Evolutionary conservation across 2,888 invertebrate species (phyloP).

Genomic region (Patella ulyssiponensis): DNA sequence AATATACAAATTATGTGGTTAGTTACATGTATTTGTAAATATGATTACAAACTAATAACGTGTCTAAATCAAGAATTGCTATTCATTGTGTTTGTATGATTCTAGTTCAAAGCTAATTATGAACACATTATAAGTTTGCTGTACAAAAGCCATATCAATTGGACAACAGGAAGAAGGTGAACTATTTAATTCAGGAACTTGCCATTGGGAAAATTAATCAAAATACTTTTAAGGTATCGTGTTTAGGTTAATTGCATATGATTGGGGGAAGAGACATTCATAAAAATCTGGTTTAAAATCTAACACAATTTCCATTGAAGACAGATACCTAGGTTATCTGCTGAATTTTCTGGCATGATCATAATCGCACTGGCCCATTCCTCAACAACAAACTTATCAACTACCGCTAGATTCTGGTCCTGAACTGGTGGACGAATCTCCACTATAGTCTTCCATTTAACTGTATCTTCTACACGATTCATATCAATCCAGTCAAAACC

Average conservation of each 20-base stretch:
- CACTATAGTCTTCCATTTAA: conserved; percentile 56
- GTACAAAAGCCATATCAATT: too few species aligned
- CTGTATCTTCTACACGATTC: conserved; percentile 52
- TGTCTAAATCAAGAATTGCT: too few species aligned
- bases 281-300: neutral
- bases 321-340: conserved; percentile 57
- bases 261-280: neutral
- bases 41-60: too few species aligned
- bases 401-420: conserved; percentile 59
- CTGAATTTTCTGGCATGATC: conserved; percentile 57
- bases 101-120: too few species aligned
- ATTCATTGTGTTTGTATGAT: too few species aligned
- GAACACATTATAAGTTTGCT: too few species aligned
- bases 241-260: neutral
- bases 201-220: neutral
- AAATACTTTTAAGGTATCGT: neutral
- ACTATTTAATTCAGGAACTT: too few species aligned
- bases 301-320: neutral
- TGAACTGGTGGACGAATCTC: conserved; percentile 59
- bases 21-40: neutral
- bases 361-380: conserved; percentile 56
- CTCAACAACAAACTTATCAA: conserved; percentile 51
- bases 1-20: neutral
- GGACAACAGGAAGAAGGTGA: too few species aligned
- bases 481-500: conserved; percentile 63